Percentiles rank a stretch among this genome's conserved stretches.
Conservation (phyloP, 2,888 invertebrate genomes). For the Volucella zonaria region DNA sequence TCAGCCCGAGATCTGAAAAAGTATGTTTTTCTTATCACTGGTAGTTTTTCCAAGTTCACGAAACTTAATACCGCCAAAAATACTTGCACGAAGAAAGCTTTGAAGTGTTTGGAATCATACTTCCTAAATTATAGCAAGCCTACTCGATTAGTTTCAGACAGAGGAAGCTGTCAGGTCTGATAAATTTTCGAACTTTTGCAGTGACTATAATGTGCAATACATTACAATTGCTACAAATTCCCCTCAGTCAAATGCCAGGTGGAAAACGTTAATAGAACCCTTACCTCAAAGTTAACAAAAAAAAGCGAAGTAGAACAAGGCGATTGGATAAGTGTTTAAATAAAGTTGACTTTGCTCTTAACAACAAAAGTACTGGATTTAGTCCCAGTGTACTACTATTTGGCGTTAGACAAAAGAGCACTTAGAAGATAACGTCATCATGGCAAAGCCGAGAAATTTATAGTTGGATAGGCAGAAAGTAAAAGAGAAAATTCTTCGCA, state of each 20-base stretch:
- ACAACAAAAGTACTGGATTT: slow-evolving; percentile 75
- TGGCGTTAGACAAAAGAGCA: slow-evolving; percentile 75
- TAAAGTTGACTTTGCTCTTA: slow-evolving; percentile 35
- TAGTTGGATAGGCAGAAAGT: slow-evolving; percentile 18
- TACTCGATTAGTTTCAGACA: slow-evolving; percentile 26
- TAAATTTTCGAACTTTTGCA: slow-evolving; percentile 36
- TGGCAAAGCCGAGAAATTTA: slow-evolving; percentile 34
- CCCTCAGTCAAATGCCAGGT: slow-evolving; percentile 46
- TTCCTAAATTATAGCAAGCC: slow-evolving; percentile 32
- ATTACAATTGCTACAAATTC: slow-evolving; percentile 42
- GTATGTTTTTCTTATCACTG: slow-evolving; percentile 45
- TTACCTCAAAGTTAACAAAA: slow-evolving; percentile 54
- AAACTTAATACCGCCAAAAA: slow-evolving; percentile 72
- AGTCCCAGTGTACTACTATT: slow-evolving; percentile 58
- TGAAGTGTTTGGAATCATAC: slow-evolving; percentile 40
- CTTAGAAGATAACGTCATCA: slow-evolving; percentile 12
- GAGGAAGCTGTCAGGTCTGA: slow-evolving; percentile 48
- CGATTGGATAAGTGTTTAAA: slow-evolving; percentile 8
- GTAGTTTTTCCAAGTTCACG: slow-evolving; percentile 76
- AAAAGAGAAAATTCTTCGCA: slow-evolving; percentile 64
- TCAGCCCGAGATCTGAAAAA: slow-evolving; percentile 74
- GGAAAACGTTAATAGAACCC: slow-evolving; percentile 5
- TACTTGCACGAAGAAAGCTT: slow-evolving; percentile 41
- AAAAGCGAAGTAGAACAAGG: slow-evolving; percentile 31
- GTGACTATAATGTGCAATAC: slow-evolving; percentile 16